Conservation (phyloP, 1,140 invertebrate species). For the Gonatopus flavifemur region DNA sequence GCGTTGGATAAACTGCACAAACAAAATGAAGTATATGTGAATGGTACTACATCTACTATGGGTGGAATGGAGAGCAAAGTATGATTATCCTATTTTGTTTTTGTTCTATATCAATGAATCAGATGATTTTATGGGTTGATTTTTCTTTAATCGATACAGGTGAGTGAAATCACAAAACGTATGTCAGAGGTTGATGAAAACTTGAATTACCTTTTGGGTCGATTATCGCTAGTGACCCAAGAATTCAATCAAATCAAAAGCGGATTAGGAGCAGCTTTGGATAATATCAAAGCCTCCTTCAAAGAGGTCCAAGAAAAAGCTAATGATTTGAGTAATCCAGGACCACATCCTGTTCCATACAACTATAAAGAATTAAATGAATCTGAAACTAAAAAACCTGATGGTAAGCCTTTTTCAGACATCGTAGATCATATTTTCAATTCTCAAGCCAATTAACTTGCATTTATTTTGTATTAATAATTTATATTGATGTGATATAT, state of each 20-base stretch:
- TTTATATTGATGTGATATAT: neutral
- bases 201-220: slow-evolving; percentile 80
- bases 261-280: slow-evolving; percentile 70
- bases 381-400: slow-evolving; percentile 20
- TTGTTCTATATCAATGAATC: neutral
- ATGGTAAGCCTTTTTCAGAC: slow-evolving; percentile 17
- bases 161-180: slow-evolving; percentile 73
- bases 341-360: slow-evolving; percentile 46
- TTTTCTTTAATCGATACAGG: slow-evolving; percentile 49
- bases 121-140: neutral
- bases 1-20: slow-evolving; percentile 75
- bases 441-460: slow-evolving; percentile 9
- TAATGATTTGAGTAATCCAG: slow-evolving; percentile 48
- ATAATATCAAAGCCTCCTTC: slow-evolving; percentile 71
- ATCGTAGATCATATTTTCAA: slow-evolving; percentile 13
- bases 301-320: slow-evolving; percentile 66
- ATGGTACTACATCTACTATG: slow-evolving; percentile 79
- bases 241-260: slow-evolving; percentile 84
- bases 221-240: slow-evolving; percentile 77
- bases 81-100: slow-evolving; percentile 17
- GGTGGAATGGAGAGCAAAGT: slow-evolving; percentile 79
- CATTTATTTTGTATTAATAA: neutral
- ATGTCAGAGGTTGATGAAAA: slow-evolving; percentile 83
- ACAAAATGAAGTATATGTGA: slow-evolving; percentile 79
- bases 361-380: slow-evolving; percentile 44